phyloP scores from a whole-genome alignment of 2,113 vertebrate species.

The Cyanoliseus patagonus region DNA sequence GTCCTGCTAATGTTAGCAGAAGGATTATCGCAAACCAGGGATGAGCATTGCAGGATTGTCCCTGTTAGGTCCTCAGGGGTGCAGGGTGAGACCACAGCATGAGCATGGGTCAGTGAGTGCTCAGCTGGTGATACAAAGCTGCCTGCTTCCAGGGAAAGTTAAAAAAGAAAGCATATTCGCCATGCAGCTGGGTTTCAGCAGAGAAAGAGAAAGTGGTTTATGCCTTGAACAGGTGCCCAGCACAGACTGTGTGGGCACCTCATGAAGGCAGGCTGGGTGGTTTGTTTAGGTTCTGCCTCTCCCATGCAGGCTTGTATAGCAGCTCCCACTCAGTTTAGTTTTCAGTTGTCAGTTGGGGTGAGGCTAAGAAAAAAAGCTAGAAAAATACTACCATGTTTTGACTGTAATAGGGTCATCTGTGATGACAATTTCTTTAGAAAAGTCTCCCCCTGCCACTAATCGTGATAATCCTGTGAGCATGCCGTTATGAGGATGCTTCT shows the following conservation, averaged over 20 bases:
- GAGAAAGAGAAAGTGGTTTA: not conserved
- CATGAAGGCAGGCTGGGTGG: not conserved
- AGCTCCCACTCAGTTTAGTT: not conserved
- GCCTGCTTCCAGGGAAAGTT: not conserved
- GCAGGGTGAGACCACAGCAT: not conserved
- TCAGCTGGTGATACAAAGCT: not conserved
- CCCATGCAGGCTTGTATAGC: not conserved
- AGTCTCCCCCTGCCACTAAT: not conserved
- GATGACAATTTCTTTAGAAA: not conserved
- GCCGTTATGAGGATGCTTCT: not conserved
- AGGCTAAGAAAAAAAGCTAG: not conserved
- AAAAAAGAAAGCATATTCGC: not conserved
- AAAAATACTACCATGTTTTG: not conserved
- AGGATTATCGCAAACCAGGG: not conserved
- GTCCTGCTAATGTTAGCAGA: not conserved
- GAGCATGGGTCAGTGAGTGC: accelerated
- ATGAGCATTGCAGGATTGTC: accelerated
- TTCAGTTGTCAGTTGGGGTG: not conserved
- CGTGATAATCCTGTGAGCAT: not conserved
- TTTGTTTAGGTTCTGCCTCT: not conserved
- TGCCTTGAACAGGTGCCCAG: not conserved
- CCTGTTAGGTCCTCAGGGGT: not conserved
- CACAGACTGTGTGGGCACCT: not conserved
- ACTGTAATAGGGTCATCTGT: not conserved
- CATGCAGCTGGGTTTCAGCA: not conserved